phyloP scores from a whole-genome alignment of 2,113 vertebrate genomes.

The Patagioenas fasciata region DNA sequence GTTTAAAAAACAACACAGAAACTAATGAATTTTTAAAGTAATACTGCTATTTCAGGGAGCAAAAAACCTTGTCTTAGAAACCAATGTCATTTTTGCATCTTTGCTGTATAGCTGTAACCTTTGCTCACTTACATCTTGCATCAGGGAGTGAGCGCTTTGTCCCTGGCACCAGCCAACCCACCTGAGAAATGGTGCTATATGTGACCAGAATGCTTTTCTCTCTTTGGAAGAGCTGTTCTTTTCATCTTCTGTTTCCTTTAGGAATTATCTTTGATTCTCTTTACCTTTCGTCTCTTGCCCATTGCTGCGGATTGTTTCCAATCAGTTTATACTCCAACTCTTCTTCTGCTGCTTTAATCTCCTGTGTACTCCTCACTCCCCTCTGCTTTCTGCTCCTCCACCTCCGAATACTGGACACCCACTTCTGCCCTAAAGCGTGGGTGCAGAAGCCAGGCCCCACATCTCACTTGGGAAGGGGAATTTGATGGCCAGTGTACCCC shows the following conservation, averaged over 20 bases:
- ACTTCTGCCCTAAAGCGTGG: not conserved
- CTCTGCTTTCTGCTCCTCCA: not conserved
- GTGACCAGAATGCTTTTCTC: not conserved
- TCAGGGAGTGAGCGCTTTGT: not conserved
- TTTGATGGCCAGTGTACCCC: not conserved
- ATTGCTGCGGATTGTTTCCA: not conserved
- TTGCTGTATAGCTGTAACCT: not conserved
- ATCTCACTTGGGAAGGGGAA: not conserved
- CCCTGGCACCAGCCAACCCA: not conserved
- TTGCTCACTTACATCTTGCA: not conserved
- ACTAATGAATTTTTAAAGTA: not conserved
- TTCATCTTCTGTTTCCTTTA: not conserved
- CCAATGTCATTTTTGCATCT: conserved; percentile 1
- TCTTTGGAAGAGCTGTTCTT: not conserved
- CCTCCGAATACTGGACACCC: not conserved
- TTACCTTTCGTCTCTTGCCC: conserved; percentile 16
- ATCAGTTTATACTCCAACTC: not conserved
- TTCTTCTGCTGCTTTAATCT: not conserved
- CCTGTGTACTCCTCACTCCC: not conserved
- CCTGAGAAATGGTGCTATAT: not conserved
- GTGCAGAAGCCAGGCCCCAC: not conserved
- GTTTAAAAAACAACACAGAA: not conserved
- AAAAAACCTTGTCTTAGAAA: conserved; percentile 6
- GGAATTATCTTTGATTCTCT: conserved; percentile 5
- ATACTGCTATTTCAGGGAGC: not conserved